A percentile compares a stretch with the other conserved stretches of the same genome.
Evolutionary conservation across 2,113 vertebrate species (phyloP).

Genomic region (Irena cyanogastra): DNA sequence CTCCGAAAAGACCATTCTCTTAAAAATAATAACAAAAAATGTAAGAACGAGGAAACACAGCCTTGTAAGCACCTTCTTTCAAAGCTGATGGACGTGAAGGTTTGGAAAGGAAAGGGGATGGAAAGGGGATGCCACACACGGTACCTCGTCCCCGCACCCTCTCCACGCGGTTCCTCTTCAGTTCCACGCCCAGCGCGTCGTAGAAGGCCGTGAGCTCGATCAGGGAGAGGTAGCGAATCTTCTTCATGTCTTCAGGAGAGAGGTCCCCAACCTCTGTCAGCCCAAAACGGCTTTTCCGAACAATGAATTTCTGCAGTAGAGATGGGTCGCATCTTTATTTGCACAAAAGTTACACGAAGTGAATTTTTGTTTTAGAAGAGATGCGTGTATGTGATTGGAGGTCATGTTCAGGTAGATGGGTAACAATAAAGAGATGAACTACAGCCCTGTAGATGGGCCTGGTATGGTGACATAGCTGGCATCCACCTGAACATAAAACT

Average conservation of each 20-base stretch:
- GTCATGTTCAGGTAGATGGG: not conserved
- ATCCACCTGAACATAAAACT: not conserved
- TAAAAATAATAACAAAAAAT: not conserved
- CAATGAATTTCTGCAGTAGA: constrained; percentile 74
- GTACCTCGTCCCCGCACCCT: constrained; percentile 81
- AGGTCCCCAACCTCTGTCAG: constrained; percentile 82
- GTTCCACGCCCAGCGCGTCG: constrained; percentile 80
- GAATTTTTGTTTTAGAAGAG: not conserved
- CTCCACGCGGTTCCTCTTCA: constrained; percentile 80
- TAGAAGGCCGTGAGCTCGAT: constrained; percentile 86
- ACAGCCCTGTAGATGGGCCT: not conserved
- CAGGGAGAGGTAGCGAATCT: constrained; percentile 83
- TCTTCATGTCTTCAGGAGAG: constrained; percentile 85
- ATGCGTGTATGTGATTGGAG: accelerated
- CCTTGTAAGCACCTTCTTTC: accelerated
- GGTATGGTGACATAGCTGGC: not conserved
- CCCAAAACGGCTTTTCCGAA: constrained; percentile 79
- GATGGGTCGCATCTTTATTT: not conserved
- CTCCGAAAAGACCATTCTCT: constrained; percentile 90
- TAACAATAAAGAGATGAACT: not conserved
- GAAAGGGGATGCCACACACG: not conserved
- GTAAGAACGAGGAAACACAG: not conserved
- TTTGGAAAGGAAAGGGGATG: no score
- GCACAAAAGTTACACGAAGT: not conserved
- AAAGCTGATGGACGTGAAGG: not conserved